Evolutionary conservation across 1,140 invertebrate genomes (phyloP).

Genomic region (Anadara kagoshimensis): DNA sequence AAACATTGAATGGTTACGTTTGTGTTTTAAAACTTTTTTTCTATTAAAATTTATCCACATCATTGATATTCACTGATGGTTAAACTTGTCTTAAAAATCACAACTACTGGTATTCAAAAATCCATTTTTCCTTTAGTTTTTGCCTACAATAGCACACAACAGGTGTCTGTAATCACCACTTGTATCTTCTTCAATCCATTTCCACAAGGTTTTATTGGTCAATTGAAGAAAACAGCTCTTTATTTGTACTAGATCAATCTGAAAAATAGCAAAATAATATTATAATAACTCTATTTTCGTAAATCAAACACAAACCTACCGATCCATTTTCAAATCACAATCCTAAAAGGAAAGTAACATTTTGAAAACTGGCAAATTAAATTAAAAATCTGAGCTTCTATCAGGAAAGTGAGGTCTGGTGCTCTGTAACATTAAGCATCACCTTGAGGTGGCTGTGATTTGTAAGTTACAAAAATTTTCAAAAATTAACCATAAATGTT

Average conservation of each 20-base stretch:
- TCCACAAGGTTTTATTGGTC: conserved; percentile 88
- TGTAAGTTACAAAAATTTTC: too few species aligned
- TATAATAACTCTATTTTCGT: background rate
- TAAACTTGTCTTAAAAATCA: too few species aligned
- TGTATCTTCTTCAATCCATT: conserved; percentile 91
- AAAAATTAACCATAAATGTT: too few species aligned
- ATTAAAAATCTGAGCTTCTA: background rate
- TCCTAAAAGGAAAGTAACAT: background rate
- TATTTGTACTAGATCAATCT: conserved; percentile 92
- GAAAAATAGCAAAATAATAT: conserved; percentile 20
- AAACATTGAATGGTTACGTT: too few species aligned
- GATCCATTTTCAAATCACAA: background rate
- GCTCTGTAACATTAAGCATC: background rate
- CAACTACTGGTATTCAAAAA: too few species aligned
- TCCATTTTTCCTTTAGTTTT: conserved; percentile 35
- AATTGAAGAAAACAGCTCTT: conserved; percentile 83
- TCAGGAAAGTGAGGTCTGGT: background rate
- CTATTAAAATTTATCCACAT: too few species aligned
- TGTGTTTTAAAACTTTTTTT: too few species aligned
- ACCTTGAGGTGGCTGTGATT: background rate
- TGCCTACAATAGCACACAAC: conserved; percentile 83
- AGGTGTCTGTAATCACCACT: conserved; percentile 93
- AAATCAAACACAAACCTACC: background rate
- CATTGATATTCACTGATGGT: too few species aligned
- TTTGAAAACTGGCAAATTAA: background rate